Evolutionary conservation across 37 sponge, comb jelly and placozoan genomes (phyloP).

Genomic region (Ephydatia muelleri): DNA sequence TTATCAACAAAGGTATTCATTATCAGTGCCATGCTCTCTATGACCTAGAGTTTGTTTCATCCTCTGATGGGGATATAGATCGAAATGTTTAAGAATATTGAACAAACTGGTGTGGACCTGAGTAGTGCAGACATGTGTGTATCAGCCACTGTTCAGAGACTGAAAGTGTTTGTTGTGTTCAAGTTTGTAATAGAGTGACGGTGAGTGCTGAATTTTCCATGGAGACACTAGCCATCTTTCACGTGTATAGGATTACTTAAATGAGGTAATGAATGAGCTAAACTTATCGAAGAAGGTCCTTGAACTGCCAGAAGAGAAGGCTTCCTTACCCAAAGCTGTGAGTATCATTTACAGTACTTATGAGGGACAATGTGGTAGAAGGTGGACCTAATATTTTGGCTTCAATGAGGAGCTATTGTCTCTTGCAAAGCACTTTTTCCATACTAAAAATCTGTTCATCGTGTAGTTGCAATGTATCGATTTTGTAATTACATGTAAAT

Average conservation of each 20-base stretch:
- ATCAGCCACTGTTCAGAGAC: constrained; percentile 18
- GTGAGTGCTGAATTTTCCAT: neutral
- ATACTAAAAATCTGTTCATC: too few species aligned
- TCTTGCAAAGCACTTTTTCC: too few species aligned
- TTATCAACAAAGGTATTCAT: neutral
- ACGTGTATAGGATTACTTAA: neutral
- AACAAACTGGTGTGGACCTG: constrained; percentile 10
- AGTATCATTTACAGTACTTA: neutral
- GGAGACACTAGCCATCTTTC: neutral
- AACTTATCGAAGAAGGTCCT: neutral
- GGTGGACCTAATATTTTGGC: too few species aligned
- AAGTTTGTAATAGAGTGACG: constrained; percentile 37
- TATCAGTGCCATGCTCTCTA: neutral
- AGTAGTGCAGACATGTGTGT: constrained; percentile 21
- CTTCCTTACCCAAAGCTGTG: neutral
- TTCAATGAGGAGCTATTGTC: too few species aligned
- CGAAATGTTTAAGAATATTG: neutral
- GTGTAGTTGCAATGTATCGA: too few species aligned
- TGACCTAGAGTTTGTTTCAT: neutral
- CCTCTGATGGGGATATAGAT: neutral
- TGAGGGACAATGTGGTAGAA: too few species aligned
- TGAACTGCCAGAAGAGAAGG: neutral
- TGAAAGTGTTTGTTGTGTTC: constrained; percentile 34
- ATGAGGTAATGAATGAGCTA: constrained; percentile 35
- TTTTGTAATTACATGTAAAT: too few species aligned